A percentile compares a stretch with the other conserved stretches of the same genome.
phyloP scores from a whole-genome alignment of 2,113 vertebrate genomes.

The Sorex araneus region DNA sequence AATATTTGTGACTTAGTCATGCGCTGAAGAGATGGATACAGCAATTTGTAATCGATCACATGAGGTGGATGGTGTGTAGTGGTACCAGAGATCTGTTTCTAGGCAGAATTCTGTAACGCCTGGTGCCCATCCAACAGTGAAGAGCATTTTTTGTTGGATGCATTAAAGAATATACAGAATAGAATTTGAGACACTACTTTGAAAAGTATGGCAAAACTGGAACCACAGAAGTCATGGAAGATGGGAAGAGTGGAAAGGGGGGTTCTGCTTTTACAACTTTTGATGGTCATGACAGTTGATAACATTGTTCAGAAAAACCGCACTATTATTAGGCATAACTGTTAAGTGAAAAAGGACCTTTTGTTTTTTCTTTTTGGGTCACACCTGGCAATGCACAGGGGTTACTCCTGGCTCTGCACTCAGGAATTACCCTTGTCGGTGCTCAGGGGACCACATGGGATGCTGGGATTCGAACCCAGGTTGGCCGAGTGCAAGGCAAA shows the following conservation, averaged over 20 bases:
- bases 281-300: conserved; percentile 98
- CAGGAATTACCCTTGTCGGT: too few species aligned
- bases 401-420: too few species aligned
- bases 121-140: conserved; percentile 97
- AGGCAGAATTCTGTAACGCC: conserved; percentile 98
- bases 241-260: conserved; percentile 96
- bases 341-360: conserved; percentile 98
- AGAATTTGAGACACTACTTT: conserved; percentile 97
- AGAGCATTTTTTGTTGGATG: conserved; percentile 99
- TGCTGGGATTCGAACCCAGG: too few species aligned
- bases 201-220: conserved; percentile 98
- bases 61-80: conserved; percentile 97
- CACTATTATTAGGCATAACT: conserved; percentile 98
- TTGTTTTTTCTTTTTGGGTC: too few species aligned
- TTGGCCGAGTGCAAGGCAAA: too few species aligned
- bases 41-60: conserved; percentile 96
- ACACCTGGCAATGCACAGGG: too few species aligned
- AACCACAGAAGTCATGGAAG: conserved; percentile 98
- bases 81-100: conserved; percentile 98
- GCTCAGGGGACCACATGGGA: too few species aligned
- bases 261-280: conserved; percentile 99
- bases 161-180: conserved; percentile 98
- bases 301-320: conserved; percentile 99
- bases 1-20: conserved; percentile 97
- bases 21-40: conserved; percentile 95